Evolutionary conservation across 1,140 invertebrate genomes (phyloP), one percentile per base, ranked within the genome.

Genomic region (Campoletis sonorensis): DNA sequence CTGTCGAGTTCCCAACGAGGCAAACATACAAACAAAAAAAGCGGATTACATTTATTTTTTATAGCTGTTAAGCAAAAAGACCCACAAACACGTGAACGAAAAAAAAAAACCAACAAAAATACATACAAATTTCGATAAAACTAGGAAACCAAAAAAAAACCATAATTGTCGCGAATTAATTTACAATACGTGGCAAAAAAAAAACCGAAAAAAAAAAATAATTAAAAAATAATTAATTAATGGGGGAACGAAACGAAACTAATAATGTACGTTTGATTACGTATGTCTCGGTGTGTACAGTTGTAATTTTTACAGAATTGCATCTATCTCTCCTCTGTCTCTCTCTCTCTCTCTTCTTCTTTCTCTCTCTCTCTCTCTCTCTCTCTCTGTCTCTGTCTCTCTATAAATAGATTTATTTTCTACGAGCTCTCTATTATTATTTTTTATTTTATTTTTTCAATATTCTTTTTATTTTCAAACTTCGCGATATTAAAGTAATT

Each of bases 251-350:
- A 16, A 70, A 21, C 67, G 67, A 33, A 30, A 70, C 33, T n/a
- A 70, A 16, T 33, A 70, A 18, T 75, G 23, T 49, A 45, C 72
- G 45, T 54, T 80, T n/a, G 67, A 33, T 72, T 18, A 64, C 71
- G 73, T 79, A 23, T 68, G 18, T 54, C 54, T 70, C 75, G 64
- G 64, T 76, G 71, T 81, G 80, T 81, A 81, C 80, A 81, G 80
- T 81, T 81, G 73, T 81, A 77, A 81, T 81, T 81, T 81, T 81
- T 81, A 81, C 75, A 77, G 72, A 68, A 77, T 77, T 75, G 68
- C 73, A 75, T 75, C 71, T 80, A 72, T 49, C 67, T 33, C 13
- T 68, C 13, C 27, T 78, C 18, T 64, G 18, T 67, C n/a, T 68
- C 27, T 54, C 51, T 54, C 49, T 81, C 23, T 71, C 40, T 61